Percentiles rank a stretch among this genome's conserved stretches.
Evolutionary conservation across 1,140 invertebrate genomes (phyloP).

Genomic region (Cyclargus thomasi): DNA sequence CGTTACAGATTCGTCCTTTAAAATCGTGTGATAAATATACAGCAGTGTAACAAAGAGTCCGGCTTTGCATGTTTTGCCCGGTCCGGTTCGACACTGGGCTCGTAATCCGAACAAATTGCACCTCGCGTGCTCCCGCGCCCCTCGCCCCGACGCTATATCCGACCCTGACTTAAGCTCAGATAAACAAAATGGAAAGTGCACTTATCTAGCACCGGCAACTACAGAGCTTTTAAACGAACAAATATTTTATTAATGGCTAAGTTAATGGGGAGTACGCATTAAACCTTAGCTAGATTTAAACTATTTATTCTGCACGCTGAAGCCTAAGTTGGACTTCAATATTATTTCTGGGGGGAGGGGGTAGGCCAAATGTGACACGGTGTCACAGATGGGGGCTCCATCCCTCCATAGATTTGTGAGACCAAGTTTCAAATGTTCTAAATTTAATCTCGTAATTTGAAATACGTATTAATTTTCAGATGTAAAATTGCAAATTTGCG

Average conservation of each 20-base stretch:
- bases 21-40: not conserved
- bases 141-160: not conserved
- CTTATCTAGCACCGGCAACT: not conserved
- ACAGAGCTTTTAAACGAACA: not conserved
- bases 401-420: too few species aligned
- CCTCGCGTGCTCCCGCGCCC: not conserved
- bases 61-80: conserved; percentile 2
- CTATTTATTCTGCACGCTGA: too few species aligned
- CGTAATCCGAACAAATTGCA: not conserved
- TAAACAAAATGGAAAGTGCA: not conserved
- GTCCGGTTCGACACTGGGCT: not conserved
- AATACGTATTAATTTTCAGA: too few species aligned
- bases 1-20: not conserved
- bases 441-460: too few species aligned
- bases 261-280: not conserved
- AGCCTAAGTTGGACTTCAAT: too few species aligned
- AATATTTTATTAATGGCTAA: not conserved
- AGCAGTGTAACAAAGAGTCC: not conserved
- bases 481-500: too few species aligned
- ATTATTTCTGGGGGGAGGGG: too few species aligned
- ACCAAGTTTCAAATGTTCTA: too few species aligned
- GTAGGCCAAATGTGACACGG: too few species aligned
- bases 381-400: too few species aligned
- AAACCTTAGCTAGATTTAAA: not conserved
- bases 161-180: not conserved